Conservation (phyloP, 53 echinoderm and acorn worm species). For the Henricia sp. region DNA sequence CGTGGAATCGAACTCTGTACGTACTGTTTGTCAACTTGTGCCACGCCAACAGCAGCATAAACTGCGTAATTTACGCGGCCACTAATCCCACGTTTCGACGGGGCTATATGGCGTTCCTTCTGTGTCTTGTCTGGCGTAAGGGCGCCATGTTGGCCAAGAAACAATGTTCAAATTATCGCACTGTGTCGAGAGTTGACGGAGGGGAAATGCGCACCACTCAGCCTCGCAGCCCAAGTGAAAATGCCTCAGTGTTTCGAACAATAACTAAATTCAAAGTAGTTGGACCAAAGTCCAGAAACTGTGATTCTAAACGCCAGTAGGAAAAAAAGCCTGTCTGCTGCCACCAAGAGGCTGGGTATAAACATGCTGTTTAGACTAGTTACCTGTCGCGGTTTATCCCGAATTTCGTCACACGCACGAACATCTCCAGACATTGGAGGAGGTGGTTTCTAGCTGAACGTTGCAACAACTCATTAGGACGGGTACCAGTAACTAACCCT, state of each 20-base stretch:
- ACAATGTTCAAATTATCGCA: constrained; percentile 5
- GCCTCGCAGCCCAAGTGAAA: background rate
- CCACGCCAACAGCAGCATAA: constrained; percentile 72
- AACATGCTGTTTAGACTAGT: too few relatives aligned
- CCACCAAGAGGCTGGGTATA: too few relatives aligned
- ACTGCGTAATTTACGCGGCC: constrained; percentile 71
- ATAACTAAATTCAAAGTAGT: background rate
- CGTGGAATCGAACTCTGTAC: constrained; percentile 56
- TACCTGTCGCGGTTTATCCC: too few relatives aligned
- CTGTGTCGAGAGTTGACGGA: background rate
- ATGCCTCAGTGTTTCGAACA: background rate
- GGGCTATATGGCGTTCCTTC: constrained; percentile 56
- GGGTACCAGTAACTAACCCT: too few relatives aligned
- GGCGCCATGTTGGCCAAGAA: background rate
- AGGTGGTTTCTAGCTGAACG: too few relatives aligned
- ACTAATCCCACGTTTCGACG: constrained; percentile 71
- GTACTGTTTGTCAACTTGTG: constrained; percentile 62
- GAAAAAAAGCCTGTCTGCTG: too few relatives aligned
- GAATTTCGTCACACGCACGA: too few relatives aligned
- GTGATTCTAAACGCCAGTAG: too few relatives aligned
- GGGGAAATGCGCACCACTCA: background rate
- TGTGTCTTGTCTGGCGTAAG: constrained; percentile 14
- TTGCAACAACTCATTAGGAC: too few relatives aligned
- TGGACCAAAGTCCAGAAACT: too few relatives aligned
- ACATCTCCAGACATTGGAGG: too few relatives aligned